These are phyloP conservation scores for Drosophila insularis DNA, from an alignment of 1,140 invertebrate species.

Conservation along the genomic window DNA sequence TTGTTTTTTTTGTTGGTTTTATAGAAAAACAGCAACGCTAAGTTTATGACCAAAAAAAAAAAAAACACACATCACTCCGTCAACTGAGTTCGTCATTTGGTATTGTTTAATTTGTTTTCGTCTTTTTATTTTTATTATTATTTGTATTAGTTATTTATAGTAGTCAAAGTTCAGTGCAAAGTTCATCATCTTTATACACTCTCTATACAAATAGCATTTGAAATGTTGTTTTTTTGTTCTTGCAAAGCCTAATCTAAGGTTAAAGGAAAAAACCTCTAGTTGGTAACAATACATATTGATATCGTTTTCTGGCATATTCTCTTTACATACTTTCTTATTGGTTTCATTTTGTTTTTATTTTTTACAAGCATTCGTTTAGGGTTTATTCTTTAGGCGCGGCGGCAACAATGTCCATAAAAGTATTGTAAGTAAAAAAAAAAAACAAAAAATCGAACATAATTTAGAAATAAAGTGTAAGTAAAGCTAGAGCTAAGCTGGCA, in stretches of 20 bases:
- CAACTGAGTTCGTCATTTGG: slow-evolving; percentile 1
- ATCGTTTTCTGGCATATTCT: slow-evolving; percentile 18
- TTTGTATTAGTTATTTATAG: slow-evolving; percentile 23
- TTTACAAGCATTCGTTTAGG: slow-evolving; percentile 42
- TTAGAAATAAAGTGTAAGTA: slow-evolving; percentile 42
- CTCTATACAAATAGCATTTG: slow-evolving; percentile 58
- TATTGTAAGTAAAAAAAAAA: slow-evolving; percentile 51
- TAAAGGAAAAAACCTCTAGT: slow-evolving; percentile 61
- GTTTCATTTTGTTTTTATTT: slow-evolving; percentile 45
- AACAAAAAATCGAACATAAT: slow-evolving; percentile 18
- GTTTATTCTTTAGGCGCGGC: slow-evolving; percentile 66
- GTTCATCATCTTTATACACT: slow-evolving; percentile 46
- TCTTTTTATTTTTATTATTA: slow-evolving; percentile 18
- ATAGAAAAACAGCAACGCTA: slow-evolving; percentile 60
- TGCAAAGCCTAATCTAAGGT: slow-evolving; percentile 52
- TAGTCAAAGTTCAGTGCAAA: slow-evolving; percentile 61
- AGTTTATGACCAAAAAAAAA: slow-evolving; percentile 42
- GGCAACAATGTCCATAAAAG: slow-evolving; percentile 76
- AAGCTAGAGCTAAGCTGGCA: slow-evolving; percentile 63
- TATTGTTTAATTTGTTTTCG: slow-evolving; percentile 19
- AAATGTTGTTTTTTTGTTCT: slow-evolving; percentile 44
- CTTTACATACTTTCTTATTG: neutral
- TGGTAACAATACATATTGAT: slow-evolving; percentile 55
- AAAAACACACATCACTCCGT: neutral
- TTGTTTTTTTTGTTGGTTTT: slow-evolving; percentile 16